A percentile compares a stretch with the other conserved stretches of the same genome.
These are phyloP conservation scores for Acromyrmex heyeri DNA, from an alignment of 1,140 invertebrate species.

Conservation along the genomic window DNA sequence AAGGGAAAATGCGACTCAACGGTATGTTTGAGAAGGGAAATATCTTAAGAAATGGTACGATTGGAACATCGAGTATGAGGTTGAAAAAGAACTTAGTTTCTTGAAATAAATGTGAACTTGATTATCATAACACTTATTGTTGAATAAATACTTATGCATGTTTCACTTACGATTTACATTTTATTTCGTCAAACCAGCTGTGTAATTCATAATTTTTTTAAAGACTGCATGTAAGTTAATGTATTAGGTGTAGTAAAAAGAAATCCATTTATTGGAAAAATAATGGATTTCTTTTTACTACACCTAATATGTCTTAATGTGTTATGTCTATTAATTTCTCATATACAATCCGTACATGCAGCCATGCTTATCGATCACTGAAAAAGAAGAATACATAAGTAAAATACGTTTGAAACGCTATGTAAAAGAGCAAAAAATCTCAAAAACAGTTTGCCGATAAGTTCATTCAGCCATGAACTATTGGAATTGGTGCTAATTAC, in stretches of 20 bases:
- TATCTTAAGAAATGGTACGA: neutral
- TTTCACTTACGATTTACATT: neutral
- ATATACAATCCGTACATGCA: neutral
- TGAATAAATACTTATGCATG: neutral
- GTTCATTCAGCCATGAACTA: conserved; percentile 17
- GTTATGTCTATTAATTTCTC: neutral
- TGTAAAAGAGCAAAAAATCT: neutral
- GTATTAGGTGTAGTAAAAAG: no score
- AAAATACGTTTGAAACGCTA: neutral
- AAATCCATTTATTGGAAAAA: no score
- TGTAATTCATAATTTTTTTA: neutral
- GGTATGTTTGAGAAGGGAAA: neutral
- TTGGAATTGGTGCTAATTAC: conserved; percentile 40
- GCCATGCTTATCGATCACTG: neutral
- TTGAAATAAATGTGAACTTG: neutral
- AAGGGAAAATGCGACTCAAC: neutral
- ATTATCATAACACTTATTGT: neutral
- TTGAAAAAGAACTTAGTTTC: neutral
- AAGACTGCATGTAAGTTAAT: neutral
- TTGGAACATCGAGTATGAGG: neutral
- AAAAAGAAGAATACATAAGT: neutral
- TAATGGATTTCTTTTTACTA: no score
- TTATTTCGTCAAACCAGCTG: neutral
- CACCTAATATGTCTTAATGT: neutral
- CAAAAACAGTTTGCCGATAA: conserved; percentile 31